These are phyloP conservation scores for Ariopsis seemanni DNA, from an alignment of 2,113 vertebrate species.

Conservation along the genomic window DNA sequence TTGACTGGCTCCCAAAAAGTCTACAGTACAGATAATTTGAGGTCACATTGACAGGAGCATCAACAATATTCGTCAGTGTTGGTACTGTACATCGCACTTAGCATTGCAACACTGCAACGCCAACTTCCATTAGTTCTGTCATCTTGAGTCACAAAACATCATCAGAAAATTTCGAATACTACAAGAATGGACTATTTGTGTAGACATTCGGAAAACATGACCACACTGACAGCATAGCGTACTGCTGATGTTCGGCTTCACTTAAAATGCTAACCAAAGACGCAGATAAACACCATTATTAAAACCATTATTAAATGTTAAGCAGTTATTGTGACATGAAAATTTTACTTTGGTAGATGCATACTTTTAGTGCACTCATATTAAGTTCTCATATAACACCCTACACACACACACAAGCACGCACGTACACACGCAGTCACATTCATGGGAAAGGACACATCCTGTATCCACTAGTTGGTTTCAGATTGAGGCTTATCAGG, in stretches of 20 bases:
- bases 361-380: background rate
- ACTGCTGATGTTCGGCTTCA: background rate
- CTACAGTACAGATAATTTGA: background rate
- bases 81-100: background rate
- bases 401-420: background rate
- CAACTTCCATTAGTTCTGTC: background rate
- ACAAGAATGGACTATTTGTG: background rate
- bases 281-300: background rate
- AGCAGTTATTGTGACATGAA: background rate
- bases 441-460: constrained; percentile 31
- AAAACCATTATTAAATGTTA: background rate
- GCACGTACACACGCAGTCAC: background rate
- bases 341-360: background rate
- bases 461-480: constrained; percentile 23
- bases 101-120: background rate
- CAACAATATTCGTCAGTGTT: background rate
- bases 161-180: background rate
- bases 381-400: constrained; percentile 8
- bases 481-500: constrained; percentile 31
- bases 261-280: background rate
- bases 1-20: background rate
- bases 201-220: too few relatives aligned
- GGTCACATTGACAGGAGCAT: background rate
- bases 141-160: background rate
- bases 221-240: background rate